These are phyloP conservation scores for Scaptomyza polygonia DNA, from an alignment of 2,888 invertebrate species.

Conservation along the genomic window DNA sequence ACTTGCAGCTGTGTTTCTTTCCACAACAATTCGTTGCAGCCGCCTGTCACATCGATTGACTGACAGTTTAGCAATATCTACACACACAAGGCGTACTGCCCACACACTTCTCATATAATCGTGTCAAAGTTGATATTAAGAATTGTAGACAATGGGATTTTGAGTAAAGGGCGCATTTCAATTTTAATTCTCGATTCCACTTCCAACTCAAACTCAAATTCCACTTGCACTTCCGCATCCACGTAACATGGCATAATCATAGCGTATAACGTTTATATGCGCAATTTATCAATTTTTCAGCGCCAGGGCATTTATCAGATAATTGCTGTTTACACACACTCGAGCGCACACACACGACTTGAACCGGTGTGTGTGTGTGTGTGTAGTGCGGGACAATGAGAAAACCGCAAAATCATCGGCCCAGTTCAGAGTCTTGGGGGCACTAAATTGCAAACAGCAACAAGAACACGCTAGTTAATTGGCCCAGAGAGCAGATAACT, in stretches of 20 bases:
- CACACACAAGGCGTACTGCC: background rate
- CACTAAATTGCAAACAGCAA: constrained; percentile 69
- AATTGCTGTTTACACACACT: constrained; percentile 77
- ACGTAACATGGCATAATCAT: constrained; percentile 68
- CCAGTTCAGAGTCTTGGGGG: constrained; percentile 61
- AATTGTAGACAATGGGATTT: constrained; percentile 15
- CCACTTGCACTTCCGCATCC: constrained; percentile 12
- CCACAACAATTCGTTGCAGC: constrained; percentile 7
- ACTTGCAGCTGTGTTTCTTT: constrained; percentile 31
- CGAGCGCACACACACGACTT: constrained; percentile 26
- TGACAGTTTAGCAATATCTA: constrained; percentile 32
- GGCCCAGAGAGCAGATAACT: constrained; percentile 77
- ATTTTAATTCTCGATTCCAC: background rate
- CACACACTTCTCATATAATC: constrained; percentile 20
- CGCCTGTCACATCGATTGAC: constrained; percentile 35
- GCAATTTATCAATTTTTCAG: constrained; percentile 79
- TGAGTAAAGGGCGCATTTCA: constrained; percentile 27
- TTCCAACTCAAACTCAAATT: background rate
- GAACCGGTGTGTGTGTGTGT: background rate
- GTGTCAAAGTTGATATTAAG: constrained; percentile 17
- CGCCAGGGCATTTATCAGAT: constrained; percentile 77
- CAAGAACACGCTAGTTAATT: constrained; percentile 66
- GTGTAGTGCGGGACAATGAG: constrained; percentile 31
- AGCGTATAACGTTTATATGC: constrained; percentile 73
- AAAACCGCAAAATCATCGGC: constrained; percentile 76